These are phyloP conservation scores for Deilephila porcellus DNA, from an alignment of 2,888 invertebrate species.

Conservation along the genomic window DNA sequence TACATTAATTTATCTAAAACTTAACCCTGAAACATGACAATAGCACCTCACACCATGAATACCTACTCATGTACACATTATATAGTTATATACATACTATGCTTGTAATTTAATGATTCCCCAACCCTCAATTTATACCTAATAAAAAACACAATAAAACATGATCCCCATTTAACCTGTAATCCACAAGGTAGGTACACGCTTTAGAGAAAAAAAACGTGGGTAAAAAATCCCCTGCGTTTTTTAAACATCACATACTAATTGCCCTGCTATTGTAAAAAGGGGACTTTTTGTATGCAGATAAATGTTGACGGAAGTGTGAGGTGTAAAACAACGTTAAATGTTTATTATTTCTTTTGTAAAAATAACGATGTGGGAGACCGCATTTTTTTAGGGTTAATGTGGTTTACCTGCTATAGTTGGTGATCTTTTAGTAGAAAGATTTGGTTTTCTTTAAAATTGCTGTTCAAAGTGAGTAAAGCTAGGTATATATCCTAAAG, in stretches of 20 bases:
- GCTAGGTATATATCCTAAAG: too few relatives aligned
- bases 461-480: too few relatives aligned
- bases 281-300: slow-evolving; percentile 59
- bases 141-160: slow-evolving; percentile 28
- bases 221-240: slow-evolving; percentile 56
- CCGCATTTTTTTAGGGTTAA: slow-evolving; percentile 34
- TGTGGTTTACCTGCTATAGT: not conserved
- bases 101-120: not conserved
- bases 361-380: slow-evolving; percentile 52
- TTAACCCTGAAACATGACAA: not conserved
- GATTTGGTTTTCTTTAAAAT: too few relatives aligned
- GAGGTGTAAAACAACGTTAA: slow-evolving; percentile 52
- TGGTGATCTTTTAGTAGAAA: too few relatives aligned
- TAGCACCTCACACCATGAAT: too few relatives aligned
- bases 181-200: slow-evolving; percentile 34
- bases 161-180: slow-evolving; percentile 24
- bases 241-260: slow-evolving; percentile 55
- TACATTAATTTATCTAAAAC: too few relatives aligned
- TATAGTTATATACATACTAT: not conserved
- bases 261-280: slow-evolving; percentile 55
- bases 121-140: not conserved
- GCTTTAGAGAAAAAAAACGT: slow-evolving; percentile 40
- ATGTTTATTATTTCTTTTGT: slow-evolving; percentile 42
- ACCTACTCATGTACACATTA: too few relatives aligned
- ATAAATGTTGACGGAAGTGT: slow-evolving; percentile 57